A percentile compares a stretch with the other conserved stretches of the same genome.
Evolutionary conservation across 2,797 vertebrate species (phyloP).

Genomic region (Myotis daubentonii): DNA sequence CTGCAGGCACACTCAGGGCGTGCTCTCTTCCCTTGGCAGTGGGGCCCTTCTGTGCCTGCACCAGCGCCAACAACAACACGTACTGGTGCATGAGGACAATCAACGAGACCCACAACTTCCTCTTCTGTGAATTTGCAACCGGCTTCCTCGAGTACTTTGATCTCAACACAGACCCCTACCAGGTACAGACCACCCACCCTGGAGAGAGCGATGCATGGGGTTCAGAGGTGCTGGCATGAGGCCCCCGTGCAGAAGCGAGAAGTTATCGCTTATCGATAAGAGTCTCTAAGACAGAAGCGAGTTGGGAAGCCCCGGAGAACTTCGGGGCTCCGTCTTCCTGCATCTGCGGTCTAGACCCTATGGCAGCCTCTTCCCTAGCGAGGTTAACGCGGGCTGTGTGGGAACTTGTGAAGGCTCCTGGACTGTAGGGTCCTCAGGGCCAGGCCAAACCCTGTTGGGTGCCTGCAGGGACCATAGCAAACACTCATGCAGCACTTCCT

Average conservation of each 20-base stretch:
- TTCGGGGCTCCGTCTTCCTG: not conserved
- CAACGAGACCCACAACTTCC: slow-evolving; percentile 98
- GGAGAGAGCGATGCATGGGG: not conserved
- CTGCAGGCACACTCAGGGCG: not conserved
- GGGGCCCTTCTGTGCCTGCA: slow-evolving; percentile 98
- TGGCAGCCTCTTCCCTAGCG: not conserved
- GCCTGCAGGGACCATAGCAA: not conserved
- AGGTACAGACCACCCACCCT: slow-evolving; percentile 86
- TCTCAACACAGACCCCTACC: slow-evolving; percentile 96
- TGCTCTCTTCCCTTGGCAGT: slow-evolving; percentile 83
- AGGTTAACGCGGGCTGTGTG: not conserved
- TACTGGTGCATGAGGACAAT: slow-evolving; percentile 98
- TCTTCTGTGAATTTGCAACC: slow-evolving; percentile 99
- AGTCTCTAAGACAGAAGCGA: not conserved
- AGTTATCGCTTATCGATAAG: no score
- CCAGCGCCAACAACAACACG: slow-evolving; percentile 98
- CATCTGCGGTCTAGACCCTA: fast-evolving
- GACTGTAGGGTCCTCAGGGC: not conserved
- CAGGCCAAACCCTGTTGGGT: not conserved
- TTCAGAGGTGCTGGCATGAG: not conserved
- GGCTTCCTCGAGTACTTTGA: slow-evolving; percentile 99
- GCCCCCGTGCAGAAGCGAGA: not conserved
- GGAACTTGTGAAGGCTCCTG: no score
- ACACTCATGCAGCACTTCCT: not conserved
- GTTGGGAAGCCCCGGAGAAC: not conserved